phyloP scores from a whole-genome alignment of 1,140 invertebrate species.

The Steinernema khuongi region DNA sequence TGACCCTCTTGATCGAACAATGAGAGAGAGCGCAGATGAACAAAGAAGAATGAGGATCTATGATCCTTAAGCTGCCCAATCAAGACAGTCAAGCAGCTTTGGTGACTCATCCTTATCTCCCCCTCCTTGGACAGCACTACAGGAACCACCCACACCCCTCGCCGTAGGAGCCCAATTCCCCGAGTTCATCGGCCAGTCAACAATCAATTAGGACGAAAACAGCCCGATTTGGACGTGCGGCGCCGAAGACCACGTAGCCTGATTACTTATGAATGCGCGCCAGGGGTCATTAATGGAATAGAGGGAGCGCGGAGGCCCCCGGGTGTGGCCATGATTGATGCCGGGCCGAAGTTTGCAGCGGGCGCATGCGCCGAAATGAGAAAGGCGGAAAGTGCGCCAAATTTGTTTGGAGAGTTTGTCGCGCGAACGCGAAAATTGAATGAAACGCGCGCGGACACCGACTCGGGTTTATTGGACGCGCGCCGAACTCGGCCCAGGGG shows the following conservation, averaged over 20 bases:
- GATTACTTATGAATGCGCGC: conserved; percentile 1
- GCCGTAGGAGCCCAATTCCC: too few species aligned
- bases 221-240: background rate
- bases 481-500: background rate
- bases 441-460: too few species aligned
- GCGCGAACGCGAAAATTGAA: too few species aligned
- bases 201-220: conserved; percentile 12
- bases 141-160: too few species aligned
- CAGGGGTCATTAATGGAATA: conserved; percentile 9
- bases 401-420: background rate
- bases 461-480: background rate
- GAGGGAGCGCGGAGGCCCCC: background rate
- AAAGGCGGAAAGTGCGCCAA: conserved; percentile 5
- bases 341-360: background rate
- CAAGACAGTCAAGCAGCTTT: too few species aligned
- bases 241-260: background rate
- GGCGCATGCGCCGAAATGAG: background rate
- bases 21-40: too few species aligned
- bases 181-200: background rate
- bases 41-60: too few species aligned
- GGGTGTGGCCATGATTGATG: background rate
- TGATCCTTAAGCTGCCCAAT: too few species aligned
- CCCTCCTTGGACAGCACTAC: too few species aligned
- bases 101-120: too few species aligned
- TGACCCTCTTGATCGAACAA: too few species aligned